phyloP scores from a whole-genome alignment of 1,140 invertebrate genomes.

The Platyura marginata region DNA sequence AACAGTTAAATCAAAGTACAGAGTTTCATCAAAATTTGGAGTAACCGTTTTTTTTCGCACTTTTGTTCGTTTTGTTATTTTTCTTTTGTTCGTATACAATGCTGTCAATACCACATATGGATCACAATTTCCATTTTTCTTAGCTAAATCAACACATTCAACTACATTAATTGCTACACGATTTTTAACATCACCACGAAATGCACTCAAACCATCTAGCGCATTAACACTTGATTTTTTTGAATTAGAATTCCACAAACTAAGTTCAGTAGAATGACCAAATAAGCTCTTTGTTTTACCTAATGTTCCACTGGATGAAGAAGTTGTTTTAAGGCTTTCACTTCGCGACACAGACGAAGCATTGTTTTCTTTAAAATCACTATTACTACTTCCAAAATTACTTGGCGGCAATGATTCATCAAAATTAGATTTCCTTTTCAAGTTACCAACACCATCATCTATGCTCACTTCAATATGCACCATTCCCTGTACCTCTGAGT shows the following conservation, averaged over 20 bases:
- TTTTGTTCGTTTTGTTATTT: constrained; percentile 66
- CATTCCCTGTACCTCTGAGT: constrained; percentile 77
- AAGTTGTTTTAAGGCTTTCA: not conserved
- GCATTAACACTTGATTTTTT: constrained; percentile 1
- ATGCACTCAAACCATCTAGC: constrained; percentile 2
- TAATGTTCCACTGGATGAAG: not conserved
- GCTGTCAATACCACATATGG: constrained; percentile 69
- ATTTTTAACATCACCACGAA: constrained; percentile 5
- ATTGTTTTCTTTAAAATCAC: constrained; percentile 22
- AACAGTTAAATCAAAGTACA: constrained; percentile 63
- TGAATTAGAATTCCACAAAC: not conserved
- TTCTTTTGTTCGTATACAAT: constrained; percentile 59
- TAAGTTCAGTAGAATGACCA: not conserved
- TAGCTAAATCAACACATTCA: constrained; percentile 73
- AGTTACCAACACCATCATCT: constrained; percentile 15
- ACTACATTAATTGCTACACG: constrained; percentile 38
- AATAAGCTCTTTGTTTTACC: not conserved
- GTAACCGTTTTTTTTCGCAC: constrained; percentile 75
- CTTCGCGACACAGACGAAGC: constrained; percentile 1
- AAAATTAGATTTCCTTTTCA: constrained; percentile 3
- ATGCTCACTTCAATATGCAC: constrained; percentile 51
- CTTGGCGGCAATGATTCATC: not conserved
- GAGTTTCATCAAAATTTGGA: constrained; percentile 75
- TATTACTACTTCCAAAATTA: not conserved
- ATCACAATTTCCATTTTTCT: constrained; percentile 80